Evolutionary conservation across 1,140 invertebrate species (phyloP).

Genomic region (Drosophila subobscura): DNA sequence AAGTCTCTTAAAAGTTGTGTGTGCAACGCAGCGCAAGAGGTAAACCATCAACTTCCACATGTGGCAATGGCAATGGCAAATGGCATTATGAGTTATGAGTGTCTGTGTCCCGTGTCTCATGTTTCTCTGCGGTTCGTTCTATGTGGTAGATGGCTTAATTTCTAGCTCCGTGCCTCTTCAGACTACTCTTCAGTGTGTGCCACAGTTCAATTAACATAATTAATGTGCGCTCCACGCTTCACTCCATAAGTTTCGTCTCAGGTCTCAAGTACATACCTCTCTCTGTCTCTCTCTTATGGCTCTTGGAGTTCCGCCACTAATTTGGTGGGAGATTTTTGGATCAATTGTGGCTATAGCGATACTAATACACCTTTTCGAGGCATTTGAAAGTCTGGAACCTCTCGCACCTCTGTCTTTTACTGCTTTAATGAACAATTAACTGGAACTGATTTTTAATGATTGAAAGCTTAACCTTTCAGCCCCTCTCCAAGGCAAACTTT

Average conservation of each 20-base stretch:
- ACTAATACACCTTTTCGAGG: neutral
- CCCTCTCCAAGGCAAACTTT: too few species aligned
- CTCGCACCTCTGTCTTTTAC: neutral
- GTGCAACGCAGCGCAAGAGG: conserved; percentile 10
- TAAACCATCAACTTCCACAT: conserved; percentile 39
- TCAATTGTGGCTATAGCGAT: neutral
- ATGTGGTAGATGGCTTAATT: conserved; percentile 40
- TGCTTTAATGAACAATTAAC: conserved; percentile 12
- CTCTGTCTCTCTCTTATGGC: too few species aligned
- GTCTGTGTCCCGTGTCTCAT: conserved; percentile 35
- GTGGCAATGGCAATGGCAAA: conserved; percentile 63
- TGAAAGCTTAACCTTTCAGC: neutral
- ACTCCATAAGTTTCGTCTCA: neutral
- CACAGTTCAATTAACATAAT: conserved; percentile 77
- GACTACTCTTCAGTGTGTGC: conserved; percentile 35
- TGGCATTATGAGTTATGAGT: conserved; percentile 75
- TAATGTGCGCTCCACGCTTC: conserved; percentile 57
- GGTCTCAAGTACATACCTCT: too few species aligned
- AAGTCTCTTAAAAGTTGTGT: conserved; percentile 55
- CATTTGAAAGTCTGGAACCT: conserved; percentile 1
- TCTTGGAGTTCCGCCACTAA: neutral
- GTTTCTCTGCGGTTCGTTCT: too few species aligned
- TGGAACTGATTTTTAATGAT: neutral
- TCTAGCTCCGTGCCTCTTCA: conserved; percentile 3
- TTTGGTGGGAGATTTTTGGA: neutral